Percentiles rank a stretch among this genome's conserved stretches.
These are phyloP conservation scores for Rhinichthys klamathensis DNA, from an alignment of 2,113 vertebrate species.

Conservation along the genomic window DNA sequence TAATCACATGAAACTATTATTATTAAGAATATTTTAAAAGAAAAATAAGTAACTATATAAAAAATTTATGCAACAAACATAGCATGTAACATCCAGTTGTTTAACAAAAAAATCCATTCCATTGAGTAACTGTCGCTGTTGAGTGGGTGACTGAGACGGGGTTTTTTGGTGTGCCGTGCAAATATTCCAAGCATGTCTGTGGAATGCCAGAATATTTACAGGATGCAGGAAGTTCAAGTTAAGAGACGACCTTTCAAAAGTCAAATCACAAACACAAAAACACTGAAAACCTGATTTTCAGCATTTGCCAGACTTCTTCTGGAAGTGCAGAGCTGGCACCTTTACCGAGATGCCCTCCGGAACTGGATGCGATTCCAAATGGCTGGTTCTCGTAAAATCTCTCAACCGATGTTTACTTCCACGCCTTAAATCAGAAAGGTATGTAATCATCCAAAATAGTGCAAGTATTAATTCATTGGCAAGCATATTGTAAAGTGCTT, in stretches of 20 bases:
- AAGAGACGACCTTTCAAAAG: conserved; percentile 9
- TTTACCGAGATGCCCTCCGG: neutral
- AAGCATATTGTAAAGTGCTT: neutral
- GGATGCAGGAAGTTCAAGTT: conserved; percentile 50
- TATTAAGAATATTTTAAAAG: too few relatives aligned
- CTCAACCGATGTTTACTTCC: neutral
- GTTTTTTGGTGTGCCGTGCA: conserved; percentile 9
- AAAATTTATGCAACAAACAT: too few relatives aligned
- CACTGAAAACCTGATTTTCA: neutral
- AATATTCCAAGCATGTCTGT: conserved; percentile 57
- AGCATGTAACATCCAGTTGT: too few relatives aligned
- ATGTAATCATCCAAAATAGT: neutral
- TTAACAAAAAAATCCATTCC: neutral
- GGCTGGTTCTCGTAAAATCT: neutral
- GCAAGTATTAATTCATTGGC: neutral
- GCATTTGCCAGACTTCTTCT: neutral
- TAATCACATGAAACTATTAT: too few relatives aligned
- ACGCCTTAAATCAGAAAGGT: neutral
- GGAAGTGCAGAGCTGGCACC: neutral
- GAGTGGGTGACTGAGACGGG: neutral
- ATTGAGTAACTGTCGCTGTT: neutral
- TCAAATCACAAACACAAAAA: conserved; percentile 2
- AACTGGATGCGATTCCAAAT: neutral
- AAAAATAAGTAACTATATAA: too few relatives aligned
- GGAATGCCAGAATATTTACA: conserved; percentile 55